phyloP scores from a whole-genome alignment of 2,113 vertebrate species.

The Scartelaos histophorus region DNA sequence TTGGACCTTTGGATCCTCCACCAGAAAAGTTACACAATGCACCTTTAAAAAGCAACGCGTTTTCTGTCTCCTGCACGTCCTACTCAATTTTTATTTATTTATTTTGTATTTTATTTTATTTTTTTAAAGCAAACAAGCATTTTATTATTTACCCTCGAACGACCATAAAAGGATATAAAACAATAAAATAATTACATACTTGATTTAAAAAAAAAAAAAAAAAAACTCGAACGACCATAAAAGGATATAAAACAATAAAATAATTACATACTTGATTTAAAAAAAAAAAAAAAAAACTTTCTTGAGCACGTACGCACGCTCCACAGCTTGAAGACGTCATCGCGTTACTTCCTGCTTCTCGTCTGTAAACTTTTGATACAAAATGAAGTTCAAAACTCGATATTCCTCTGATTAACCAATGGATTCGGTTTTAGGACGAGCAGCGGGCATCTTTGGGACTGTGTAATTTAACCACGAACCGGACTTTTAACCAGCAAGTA shows the following conservation, averaged over 20 bases:
- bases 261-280: background rate
- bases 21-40: no score
- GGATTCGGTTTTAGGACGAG: background rate
- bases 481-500: slow-evolving; percentile 10
- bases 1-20: no score
- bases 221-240: no score
- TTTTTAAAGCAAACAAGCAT: no score
- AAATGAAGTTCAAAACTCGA: background rate
- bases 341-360: background rate
- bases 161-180: no score
- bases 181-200: background rate
- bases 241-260: background rate
- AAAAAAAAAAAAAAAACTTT: background rate
- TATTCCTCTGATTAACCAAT: background rate
- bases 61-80: no score
- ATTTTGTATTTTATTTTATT: no score
- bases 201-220: no score
- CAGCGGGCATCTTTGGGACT: slow-evolving; percentile 3
- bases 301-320: background rate
- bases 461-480: slow-evolving; percentile 34
- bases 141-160: no score
- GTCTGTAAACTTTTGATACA: background rate
- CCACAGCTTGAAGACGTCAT: background rate
- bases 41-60: no score
- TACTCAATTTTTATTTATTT: no score